Evolutionary conservation across 2,797 vertebrate genomes (phyloP), one percentile per base, ranked within the genome.

Genomic region (Liparis tanakae): DNA sequence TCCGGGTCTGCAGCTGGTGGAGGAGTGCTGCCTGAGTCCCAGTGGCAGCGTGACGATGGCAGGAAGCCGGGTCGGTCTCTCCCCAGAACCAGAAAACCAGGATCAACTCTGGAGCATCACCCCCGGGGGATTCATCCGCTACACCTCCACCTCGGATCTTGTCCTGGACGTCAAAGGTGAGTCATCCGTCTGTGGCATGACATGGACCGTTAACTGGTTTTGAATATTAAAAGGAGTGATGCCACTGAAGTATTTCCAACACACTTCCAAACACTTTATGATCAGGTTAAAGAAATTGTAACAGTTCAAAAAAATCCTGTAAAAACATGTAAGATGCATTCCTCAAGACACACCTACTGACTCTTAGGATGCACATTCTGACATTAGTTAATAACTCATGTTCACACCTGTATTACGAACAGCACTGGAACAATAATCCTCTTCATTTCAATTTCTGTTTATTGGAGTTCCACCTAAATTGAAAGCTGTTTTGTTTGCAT

Each of bases 101-200:
- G 91, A 87, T 72, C 95, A 95, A 63, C 92, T 94, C 58, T 99
- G 97, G 98, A 96, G 90, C 80, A 91, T 99, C 92, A 95, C 93
- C 70, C 91, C 95, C 0, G 93, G 97, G 4, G 96, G 97, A 82
- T 94, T 96, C 67, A 95, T 99, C 82, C 89, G 90, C 33, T 96
- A 93, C 92, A 92, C 90, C 51, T 50, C 93, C 74, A 94, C 89
- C 54, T 69, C 95, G 3, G 90, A 96, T 54, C 92, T 98, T 79
- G 96, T 97, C 80, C 92, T 99, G 88, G 97, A 98, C 50, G 87
- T 98, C 87, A 99, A 98, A 97, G 98, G 98, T 99, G 88, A 96
- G 92, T 36, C 30, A 13, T 17, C 57, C 30, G 6, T 1, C 6
- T 3, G 48, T 22, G 15, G 10, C n/a, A 2, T 37, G 15, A 25